Evolutionary conservation across 2,797 vertebrate species (phyloP), one percentile per base, ranked within the genome.

Genomic region (Diceros bicornis): DNA sequence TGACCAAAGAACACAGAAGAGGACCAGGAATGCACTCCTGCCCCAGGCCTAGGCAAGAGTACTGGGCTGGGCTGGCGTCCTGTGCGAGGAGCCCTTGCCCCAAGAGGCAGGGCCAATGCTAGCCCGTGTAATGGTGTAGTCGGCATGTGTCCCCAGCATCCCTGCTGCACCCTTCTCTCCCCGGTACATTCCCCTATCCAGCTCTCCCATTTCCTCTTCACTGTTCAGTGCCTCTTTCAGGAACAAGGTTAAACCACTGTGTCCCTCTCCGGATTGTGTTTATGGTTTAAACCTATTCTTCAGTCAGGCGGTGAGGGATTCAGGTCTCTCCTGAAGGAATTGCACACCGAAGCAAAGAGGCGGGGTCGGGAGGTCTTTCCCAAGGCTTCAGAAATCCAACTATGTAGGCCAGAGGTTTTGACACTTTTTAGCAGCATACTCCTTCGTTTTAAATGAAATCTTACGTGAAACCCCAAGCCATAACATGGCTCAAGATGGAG

Each of bases 361-460:
- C 41, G 6, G n/a, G 57, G 18, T 11, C 20, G 34, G 47, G 20
- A 78, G 32, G 72, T 14, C 47, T 74, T 64, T 91, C 41, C 61
- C 27, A 47, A 25, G 64, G 86, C 61, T 64, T 34, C 52, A 89
- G 69, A 89, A 97, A 86, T 62, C 44, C 37, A 27, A 3, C 64
- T 8, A 1, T 55, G 52, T 12, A 25, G 27, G 64, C 37, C 69
- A 37, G 83, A 83, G 23, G 5, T 29, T 41, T 61, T 32, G 57
- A 89, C 44, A 47, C 17, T 13, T 94, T 79, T 47, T 69, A 96
- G 81, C 50, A 84, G 34, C n/a, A 14, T 20, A 6, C 37, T 32
- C 18, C 29, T 88, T 91, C 68, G 64, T 77, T 74, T 59, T 66
- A 9, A 94, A 44, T 52, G 44, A 75, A 86, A 91, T 29, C 59